These are phyloP conservation scores for Chrysodeixis includens DNA, from an alignment of 2,888 invertebrate species.

Conservation along the genomic window DNA sequence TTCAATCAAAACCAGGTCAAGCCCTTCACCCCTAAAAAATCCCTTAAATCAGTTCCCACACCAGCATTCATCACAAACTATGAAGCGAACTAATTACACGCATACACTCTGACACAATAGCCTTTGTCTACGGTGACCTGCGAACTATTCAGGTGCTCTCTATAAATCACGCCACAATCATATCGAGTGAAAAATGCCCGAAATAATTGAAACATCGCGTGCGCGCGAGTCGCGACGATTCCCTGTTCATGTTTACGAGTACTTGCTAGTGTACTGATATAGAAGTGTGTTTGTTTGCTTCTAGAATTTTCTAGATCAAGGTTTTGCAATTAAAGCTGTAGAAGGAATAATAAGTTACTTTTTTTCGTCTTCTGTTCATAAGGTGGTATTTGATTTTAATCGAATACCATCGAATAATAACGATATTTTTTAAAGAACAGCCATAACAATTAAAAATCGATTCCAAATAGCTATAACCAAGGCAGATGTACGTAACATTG, in stretches of 20 bases:
- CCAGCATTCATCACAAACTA: slow-evolving; percentile 8
- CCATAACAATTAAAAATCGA: too few relatives aligned
- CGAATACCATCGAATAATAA: too few relatives aligned
- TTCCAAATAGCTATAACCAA: neutral
- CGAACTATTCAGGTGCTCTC: slow-evolving; percentile 49
- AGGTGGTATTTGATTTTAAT: too few relatives aligned
- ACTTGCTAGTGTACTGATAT: slow-evolving; percentile 12
- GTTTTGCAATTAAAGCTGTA: too few relatives aligned
- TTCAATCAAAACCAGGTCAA: neutral
- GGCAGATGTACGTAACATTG: neutral
- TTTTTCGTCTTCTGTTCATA: too few relatives aligned
- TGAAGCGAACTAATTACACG: slow-evolving; percentile 19
- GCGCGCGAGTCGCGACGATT: slow-evolving; percentile 36
- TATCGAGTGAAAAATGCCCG: slow-evolving; percentile 60
- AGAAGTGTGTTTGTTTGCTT: slow-evolving; percentile 9
- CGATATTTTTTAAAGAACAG: too few relatives aligned
- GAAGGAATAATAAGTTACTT: too few relatives aligned
- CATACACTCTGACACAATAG: slow-evolving; percentile 19
- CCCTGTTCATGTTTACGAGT: slow-evolving; percentile 20
- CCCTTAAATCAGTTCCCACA: neutral
- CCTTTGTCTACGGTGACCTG: slow-evolving; percentile 25
- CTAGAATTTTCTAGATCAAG: too few relatives aligned
- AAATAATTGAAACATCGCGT: slow-evolving; percentile 65
- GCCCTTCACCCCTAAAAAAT: neutral
- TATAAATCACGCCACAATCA: slow-evolving; percentile 59